Evolutionary conservation across 2,113 vertebrate genomes (phyloP).

Genomic region (Myotis lucifugus): DNA sequence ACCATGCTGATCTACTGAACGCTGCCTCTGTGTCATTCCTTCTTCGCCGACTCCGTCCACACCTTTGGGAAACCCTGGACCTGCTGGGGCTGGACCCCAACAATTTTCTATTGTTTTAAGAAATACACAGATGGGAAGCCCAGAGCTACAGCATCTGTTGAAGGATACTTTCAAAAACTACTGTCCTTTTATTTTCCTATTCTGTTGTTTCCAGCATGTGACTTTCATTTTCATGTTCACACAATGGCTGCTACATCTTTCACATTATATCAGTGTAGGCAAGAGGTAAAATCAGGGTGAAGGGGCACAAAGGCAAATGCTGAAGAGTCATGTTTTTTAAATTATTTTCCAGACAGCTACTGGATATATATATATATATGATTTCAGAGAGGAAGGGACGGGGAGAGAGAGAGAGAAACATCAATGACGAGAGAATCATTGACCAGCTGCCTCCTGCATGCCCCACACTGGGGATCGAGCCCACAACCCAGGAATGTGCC

Average conservation of each 20-base stretch:
- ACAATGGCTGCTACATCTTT: not conserved
- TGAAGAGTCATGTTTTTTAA: not conserved
- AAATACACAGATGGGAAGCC: not conserved
- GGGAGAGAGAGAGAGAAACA: no score
- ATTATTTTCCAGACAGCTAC: not conserved
- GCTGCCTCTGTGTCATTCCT: no score
- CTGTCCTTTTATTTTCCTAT: not conserved
- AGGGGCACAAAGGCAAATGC: not conserved
- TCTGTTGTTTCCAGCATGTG: not conserved
- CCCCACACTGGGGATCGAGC: no score
- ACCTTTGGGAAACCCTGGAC: no score
- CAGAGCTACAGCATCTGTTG: not conserved
- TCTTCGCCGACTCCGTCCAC: no score
- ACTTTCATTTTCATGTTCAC: not conserved
- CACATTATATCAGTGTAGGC: not conserved
- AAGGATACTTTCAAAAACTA: not conserved
- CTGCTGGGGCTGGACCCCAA: no score
- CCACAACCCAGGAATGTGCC: no score
- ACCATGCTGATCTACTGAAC: no score
- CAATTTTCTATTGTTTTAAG: not conserved
- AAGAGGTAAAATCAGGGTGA: not conserved
- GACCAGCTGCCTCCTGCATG: no score
- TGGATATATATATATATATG: no score
- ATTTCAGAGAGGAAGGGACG: no score
- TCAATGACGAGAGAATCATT: no score